phyloP scores from a whole-genome alignment of 2,888 invertebrate genomes.

The Orthosia gracilis region DNA sequence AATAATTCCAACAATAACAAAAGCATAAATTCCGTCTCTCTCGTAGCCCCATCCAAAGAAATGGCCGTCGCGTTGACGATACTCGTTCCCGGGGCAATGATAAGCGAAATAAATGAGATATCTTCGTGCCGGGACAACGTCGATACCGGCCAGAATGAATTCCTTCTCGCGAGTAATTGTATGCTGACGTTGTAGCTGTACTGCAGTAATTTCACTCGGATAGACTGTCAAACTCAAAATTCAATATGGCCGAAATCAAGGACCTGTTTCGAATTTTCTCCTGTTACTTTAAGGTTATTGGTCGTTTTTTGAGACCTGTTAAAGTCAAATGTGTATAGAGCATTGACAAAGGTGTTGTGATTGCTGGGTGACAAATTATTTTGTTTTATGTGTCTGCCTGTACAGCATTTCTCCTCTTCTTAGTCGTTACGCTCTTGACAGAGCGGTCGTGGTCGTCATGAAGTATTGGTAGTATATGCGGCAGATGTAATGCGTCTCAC shows the following conservation, averaged over 20 bases:
- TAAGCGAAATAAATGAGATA: slow-evolving; percentile 86
- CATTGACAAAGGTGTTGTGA: too few relatives aligned
- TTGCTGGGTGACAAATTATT: too few relatives aligned
- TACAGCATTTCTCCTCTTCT: too few relatives aligned
- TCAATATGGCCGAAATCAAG: neutral
- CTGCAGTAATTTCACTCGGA: slow-evolving; percentile 53
- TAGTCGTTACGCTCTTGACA: too few relatives aligned
- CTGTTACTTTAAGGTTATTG: too few relatives aligned
- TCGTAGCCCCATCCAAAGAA: slow-evolving; percentile 73
- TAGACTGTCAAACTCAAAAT: slow-evolving; percentile 1
- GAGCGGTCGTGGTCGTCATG: too few relatives aligned
- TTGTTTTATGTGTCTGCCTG: too few relatives aligned
- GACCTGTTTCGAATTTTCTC: neutral
- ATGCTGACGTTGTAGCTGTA: slow-evolving; percentile 40
- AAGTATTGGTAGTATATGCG: too few relatives aligned
- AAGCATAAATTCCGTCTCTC: slow-evolving; percentile 48
- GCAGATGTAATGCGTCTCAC: too few relatives aligned
- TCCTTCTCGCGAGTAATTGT: slow-evolving; percentile 70
- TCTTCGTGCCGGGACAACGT: slow-evolving; percentile 75
- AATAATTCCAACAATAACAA: slow-evolving; percentile 39
- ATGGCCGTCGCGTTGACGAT: slow-evolving; percentile 81
- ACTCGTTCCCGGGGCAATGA: slow-evolving; percentile 80
- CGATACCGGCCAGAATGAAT: slow-evolving; percentile 74
- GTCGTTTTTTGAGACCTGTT: too few relatives aligned
- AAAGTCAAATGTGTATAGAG: too few relatives aligned